Evolutionary conservation across 2,797 vertebrate genomes (phyloP).

Genomic region (Gymnopithys bicolor): DNA sequence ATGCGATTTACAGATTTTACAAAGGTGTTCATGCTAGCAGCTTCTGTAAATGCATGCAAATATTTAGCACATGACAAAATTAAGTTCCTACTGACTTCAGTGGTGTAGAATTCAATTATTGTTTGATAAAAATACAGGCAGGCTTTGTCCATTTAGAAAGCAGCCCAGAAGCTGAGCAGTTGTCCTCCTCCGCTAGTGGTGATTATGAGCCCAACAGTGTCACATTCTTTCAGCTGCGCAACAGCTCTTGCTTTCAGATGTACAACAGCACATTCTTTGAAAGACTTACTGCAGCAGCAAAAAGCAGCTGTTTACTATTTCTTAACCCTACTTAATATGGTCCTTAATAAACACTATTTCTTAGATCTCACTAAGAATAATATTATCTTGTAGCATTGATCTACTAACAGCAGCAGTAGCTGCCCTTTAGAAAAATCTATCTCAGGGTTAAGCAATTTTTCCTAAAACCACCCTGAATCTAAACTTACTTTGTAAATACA

Average conservation of each 20-base stretch:
- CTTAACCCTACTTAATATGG: background rate
- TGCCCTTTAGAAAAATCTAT: background rate
- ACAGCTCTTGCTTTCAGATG: background rate
- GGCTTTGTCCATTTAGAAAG: constrained; percentile 6
- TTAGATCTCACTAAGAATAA: background rate
- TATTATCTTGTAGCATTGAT: background rate
- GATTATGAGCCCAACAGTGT: background rate
- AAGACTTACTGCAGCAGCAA: constrained; percentile 12
- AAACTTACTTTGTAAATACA: background rate
- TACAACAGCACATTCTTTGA: constrained; percentile 22
- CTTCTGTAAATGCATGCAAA: background rate
- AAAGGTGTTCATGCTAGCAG: background rate
- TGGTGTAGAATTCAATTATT: background rate
- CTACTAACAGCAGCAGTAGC: background rate
- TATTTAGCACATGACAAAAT: background rate
- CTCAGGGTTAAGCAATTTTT: background rate
- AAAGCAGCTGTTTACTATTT: background rate
- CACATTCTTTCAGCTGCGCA: constrained; percentile 7
- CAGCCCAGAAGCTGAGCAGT: background rate
- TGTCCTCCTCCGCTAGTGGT: background rate
- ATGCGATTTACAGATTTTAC: background rate
- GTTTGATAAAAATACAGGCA: background rate
- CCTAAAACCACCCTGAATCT: background rate
- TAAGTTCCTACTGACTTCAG: background rate
- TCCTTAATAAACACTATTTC: background rate